Percentiles rank a stretch among this genome's conserved stretches.
Evolutionary conservation across 2,888 invertebrate genomes (phyloP).

Genomic region (Tenthredo scrophulariae): DNA sequence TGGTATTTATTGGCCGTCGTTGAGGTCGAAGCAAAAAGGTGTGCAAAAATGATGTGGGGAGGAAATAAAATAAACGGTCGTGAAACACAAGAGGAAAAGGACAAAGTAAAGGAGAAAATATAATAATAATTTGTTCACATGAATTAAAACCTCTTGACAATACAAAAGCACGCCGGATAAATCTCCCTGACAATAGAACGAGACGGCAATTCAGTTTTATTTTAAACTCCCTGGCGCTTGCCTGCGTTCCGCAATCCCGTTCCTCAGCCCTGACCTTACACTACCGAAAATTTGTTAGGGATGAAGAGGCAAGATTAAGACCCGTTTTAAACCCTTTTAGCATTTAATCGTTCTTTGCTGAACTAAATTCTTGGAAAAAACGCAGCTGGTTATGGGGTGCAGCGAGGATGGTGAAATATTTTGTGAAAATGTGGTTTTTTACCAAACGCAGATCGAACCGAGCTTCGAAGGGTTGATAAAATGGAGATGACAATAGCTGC

Average conservation of each 20-base stretch:
- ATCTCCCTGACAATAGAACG: slow-evolving; percentile 8
- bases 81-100: not conserved
- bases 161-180: slow-evolving; percentile 24
- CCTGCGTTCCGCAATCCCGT: slow-evolving; percentile 22
- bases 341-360: not conserved
- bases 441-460: not conserved
- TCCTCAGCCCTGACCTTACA: slow-evolving; percentile 43
- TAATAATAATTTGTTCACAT: not conserved
- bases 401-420: not conserved
- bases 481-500: not conserved
- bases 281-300: slow-evolving; percentile 33
- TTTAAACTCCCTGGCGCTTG: slow-evolving; percentile 21
- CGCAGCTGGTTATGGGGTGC: not conserved
- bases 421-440: not conserved
- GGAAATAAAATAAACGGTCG: slow-evolving; percentile 19
- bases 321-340: slow-evolving; percentile 35
- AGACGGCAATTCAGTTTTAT: slow-evolving; percentile 16
- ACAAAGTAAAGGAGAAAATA: not conserved
- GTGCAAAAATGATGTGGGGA: slow-evolving; percentile 2
- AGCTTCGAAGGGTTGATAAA: not conserved
- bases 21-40: not conserved
- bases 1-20: slow-evolving; percentile 20
- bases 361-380: not conserved
- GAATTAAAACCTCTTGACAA: slow-evolving; percentile 29
- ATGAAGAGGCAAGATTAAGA: slow-evolving; percentile 21